Percentiles rank a stretch among this genome's conserved stretches.
These are phyloP conservation scores for Apostichopus californicus DNA, from an alignment of 35 echinoderm and acorn worm genomes.

Conservation along the genomic window DNA sequence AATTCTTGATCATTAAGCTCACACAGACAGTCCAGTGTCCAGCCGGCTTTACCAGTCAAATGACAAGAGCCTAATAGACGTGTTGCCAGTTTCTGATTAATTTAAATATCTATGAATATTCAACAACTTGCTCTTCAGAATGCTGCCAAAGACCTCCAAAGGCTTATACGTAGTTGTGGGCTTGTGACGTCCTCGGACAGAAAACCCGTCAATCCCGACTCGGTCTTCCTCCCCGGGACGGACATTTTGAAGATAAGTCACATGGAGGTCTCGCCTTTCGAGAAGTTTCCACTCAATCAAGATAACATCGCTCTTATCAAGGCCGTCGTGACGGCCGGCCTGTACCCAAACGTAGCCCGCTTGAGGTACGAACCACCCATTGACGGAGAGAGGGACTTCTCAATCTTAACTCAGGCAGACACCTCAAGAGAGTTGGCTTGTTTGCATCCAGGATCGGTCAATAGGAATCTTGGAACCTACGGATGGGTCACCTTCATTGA, in stretches of 20 bases:
- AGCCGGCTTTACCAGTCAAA: no score
- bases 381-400: conserved; percentile 56
- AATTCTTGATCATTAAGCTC: no score
- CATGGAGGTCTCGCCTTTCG: conserved; percentile 27
- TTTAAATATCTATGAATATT: neutral
- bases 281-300: conserved; percentile 73
- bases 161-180: conserved; percentile 75
- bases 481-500: conserved; percentile 88
- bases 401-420: conserved; percentile 62
- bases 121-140: conserved; percentile 57
- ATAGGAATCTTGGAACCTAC: conserved; percentile 65
- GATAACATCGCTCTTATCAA: conserved; percentile 78
- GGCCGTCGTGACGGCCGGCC: conserved; percentile 82
- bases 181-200: conserved; percentile 49
- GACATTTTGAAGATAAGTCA: conserved; percentile 91
- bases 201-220: neutral
- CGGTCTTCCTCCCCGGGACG: conserved; percentile 34
- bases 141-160: conserved; percentile 86
- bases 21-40: neutral
- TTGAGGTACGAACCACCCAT: conserved; percentile 63
- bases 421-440: conserved; percentile 72
- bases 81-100: no score
- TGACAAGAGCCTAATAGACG: no score
- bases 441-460: conserved; percentile 87
- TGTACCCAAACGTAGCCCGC: conserved; percentile 89